phyloP scores from a whole-genome alignment of 2,797 vertebrate genomes.

The Acomys russatus region DNA sequence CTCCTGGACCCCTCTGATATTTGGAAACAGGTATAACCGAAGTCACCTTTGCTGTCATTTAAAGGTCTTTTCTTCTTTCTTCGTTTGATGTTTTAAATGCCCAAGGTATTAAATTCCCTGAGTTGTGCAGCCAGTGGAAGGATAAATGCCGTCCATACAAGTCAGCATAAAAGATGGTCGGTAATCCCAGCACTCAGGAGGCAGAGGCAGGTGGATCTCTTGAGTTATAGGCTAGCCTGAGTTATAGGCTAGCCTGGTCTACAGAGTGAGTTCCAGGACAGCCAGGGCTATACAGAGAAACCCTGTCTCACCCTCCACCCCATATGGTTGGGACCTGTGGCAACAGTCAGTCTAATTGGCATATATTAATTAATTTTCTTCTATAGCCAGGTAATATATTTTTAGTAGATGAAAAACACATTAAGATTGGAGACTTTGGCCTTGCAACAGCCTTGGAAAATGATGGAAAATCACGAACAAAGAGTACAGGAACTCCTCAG shows the following conservation, averaged over 20 bases:
- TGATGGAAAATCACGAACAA: constrained; percentile 85
- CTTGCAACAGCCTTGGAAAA: constrained; percentile 90
- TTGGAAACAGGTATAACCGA: neutral
- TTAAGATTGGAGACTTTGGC: constrained; percentile 97
- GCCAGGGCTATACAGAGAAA: neutral
- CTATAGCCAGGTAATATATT: constrained; percentile 95
- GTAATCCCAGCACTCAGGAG: neutral
- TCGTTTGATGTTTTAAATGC: constrained; percentile 47
- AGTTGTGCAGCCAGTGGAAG: neutral
- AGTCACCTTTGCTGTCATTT: neutral
- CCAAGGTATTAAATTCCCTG: neutral
- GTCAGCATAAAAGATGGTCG: constrained; percentile 18
- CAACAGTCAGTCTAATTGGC: constrained; percentile 43
- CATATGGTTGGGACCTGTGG: neutral
- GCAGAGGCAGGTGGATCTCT: neutral
- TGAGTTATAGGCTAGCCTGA: neutral
- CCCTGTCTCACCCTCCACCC: neutral
- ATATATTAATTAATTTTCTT: neutral
- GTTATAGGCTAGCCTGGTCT: neutral
- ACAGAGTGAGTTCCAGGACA: neutral
- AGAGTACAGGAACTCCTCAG: constrained; percentile 87
- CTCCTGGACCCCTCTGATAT: neutral
- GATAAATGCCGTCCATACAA: constrained; percentile 14
- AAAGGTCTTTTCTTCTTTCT: neutral
- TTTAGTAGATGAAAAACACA: constrained; percentile 86